Base-by-base conservation (phyloP, 2,113 vertebrate genomes). In the Rissa tridactyla region DNA sequence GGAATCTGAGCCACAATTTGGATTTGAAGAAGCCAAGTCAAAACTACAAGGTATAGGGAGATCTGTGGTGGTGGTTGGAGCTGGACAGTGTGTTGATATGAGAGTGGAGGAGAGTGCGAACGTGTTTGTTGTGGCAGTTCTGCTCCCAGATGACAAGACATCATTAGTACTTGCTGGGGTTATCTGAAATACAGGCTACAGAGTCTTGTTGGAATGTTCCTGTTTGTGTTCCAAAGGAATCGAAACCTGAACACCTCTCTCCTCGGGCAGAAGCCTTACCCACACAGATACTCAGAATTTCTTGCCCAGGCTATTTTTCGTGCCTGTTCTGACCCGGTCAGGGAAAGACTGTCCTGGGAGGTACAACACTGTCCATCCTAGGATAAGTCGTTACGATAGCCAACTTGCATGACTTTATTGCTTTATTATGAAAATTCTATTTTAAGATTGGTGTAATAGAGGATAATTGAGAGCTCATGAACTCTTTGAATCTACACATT, bases 21-120 rank as follows among this genome's bases (percentile, higher is more conserved):
- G 99, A 57, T 99, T 99, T 95, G 99, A 99, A 95, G 98, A 99
- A 97, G 99, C 99, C 5, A 99, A 99, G 96, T 98, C 96, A 68
- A 99, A 99, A 83, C 82, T 99, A 84, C 99, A 99, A 99, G 99
- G 99, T 99, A 98, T 18, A 65, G 65, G 77, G 72, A 69, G 62
- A 79, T 61, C 20, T 1, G 6, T 44, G 54, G 88, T 58, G 82
- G 70, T 77, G 92, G 36, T 6, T 88, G 80, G 87, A 58, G 44
- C 30, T 55, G 88, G 55, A 0, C 26, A 2, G 38, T 9, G 51
- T 40, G 71, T 54, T 52, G 3, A 1, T 6, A 15, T 7, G 83
- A 47, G 61, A 20, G 34, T 3, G 9, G 44, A 61, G 30, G 34
- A 18, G 40, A 34, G 54, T 1, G 51, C 27, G 85, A 62, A 6